Conservation (phyloP, 1,140 invertebrate species). For the Panagrolaimus sp. region DNA sequence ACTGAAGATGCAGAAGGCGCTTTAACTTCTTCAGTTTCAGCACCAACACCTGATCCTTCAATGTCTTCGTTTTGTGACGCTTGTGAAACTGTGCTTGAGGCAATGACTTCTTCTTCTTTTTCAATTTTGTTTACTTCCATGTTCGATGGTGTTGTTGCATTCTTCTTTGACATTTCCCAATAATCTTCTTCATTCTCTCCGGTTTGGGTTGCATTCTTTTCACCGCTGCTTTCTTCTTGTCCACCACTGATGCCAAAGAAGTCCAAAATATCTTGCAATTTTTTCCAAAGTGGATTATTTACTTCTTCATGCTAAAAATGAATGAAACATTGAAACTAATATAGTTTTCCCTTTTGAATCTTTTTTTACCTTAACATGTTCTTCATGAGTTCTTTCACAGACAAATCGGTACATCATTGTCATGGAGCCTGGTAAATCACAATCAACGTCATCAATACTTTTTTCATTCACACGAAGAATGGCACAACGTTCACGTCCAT, state of each 20-base stretch:
- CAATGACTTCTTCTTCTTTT: not conserved
- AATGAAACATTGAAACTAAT: no score
- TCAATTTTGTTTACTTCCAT: slow-evolving; percentile 5
- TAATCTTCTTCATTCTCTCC: slow-evolving; percentile 43
- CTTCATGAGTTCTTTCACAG: slow-evolving; percentile 40
- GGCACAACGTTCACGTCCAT: slow-evolving; percentile 42
- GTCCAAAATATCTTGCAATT: slow-evolving; percentile 44
- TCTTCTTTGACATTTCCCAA: slow-evolving; percentile 19
- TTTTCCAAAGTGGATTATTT: slow-evolving; percentile 51
- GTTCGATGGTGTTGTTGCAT: not conserved
- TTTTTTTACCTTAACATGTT: slow-evolving; percentile 37
- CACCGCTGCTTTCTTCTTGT: slow-evolving; percentile 10
- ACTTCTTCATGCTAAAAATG: slow-evolving; percentile 42
- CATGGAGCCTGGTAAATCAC: slow-evolving; percentile 33
- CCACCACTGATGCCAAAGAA: slow-evolving; percentile 40
- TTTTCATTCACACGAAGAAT: slow-evolving; percentile 34
- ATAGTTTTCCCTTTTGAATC: no score
- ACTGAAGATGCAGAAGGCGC: not conserved
- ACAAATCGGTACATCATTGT: slow-evolving; percentile 36
- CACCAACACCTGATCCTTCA: not conserved
- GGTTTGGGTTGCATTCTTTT: slow-evolving; percentile 22
- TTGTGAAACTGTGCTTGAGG: not conserved
- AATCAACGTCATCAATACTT: slow-evolving; percentile 41
- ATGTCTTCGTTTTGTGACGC: no score
- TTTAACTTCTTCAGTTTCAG: not conserved